phyloP scores from a whole-genome alignment of 1,140 invertebrate species.

The Pectinophora gossypiella region DNA sequence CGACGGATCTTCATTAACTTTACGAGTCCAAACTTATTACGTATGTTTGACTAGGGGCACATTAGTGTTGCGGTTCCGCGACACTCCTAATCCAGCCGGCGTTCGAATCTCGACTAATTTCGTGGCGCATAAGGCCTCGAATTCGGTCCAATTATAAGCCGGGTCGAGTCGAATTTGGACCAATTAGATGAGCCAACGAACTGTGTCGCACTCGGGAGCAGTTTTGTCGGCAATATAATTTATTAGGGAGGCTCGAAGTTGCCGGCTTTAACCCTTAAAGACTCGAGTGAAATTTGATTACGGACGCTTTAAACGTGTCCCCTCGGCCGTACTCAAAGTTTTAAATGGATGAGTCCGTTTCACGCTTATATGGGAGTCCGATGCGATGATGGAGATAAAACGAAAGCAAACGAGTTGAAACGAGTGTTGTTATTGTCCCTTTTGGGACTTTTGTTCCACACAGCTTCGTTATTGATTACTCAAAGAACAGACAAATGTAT shows the following conservation, averaged over 20 bases:
- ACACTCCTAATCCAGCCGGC: conserved; percentile 42
- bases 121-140: conserved; percentile 44
- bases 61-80: conserved; percentile 51
- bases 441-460: too few relatives aligned
- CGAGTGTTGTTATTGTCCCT: background rate
- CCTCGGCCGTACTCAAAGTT: conserved; percentile 49
- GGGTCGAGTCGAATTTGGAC: conserved; percentile 65
- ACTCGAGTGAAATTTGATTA: conserved; percentile 72
- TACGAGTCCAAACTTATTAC: conserved; percentile 57
- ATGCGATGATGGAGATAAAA: conserved; percentile 25
- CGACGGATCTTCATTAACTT: conserved; percentile 63
- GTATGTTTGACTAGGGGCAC: conserved; percentile 48
- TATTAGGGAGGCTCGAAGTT: conserved; percentile 70
- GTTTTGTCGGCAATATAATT: conserved; percentile 74
- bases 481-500: conserved; percentile 15
- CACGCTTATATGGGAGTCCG: conserved; percentile 14
- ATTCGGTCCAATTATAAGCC: conserved; percentile 66
- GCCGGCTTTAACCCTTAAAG: conserved; percentile 68
- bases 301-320: conserved; percentile 58
- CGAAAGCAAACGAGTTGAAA: background rate
- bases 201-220: conserved; percentile 67
- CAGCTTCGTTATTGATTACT: background rate
- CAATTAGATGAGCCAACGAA: conserved; percentile 72
- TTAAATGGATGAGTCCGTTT: conserved; percentile 48
- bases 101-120: conserved; percentile 63